Evolutionary conservation across 1,140 invertebrate species (phyloP), one percentile per base, ranked within the genome.

Genomic region (Euwallacea similis): DNA sequence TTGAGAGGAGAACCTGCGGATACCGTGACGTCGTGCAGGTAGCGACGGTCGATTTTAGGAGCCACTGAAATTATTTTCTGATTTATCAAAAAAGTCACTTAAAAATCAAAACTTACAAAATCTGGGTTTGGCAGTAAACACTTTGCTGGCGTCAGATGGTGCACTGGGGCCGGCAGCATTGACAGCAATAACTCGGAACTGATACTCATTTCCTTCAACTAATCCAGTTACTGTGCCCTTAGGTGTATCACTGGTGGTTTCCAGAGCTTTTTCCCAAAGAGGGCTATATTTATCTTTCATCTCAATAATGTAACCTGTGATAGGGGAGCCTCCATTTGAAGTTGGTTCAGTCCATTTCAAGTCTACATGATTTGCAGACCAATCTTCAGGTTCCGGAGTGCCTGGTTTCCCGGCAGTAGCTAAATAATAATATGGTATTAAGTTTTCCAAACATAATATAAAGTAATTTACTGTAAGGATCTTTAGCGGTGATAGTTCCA

Each of bases 171-270:
- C 96, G 67, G 94, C 95, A 82, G 97, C 97, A 82, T 98, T 98
- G 33, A 97, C 86, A 43, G 97, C 97, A 76, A 94, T 93, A 3
- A 99, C 93, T n/a, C 97, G 89, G 89, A 99, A 99, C 82, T 99
- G 95, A 81, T 99, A 99, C 81, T 98, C 95, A 80, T 97, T 95
- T 55, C 97, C 97, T 86, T 98, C 96, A 74, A 96, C 93, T 4
- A 99, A 83, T 66, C 95, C 95, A 73, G 90, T 91, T 2, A 97
- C 88, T 53, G 88, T 87, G 46, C 88, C 93, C 74, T 88, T 87
- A 0, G 91, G 91, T 11, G 86, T 85, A 6, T 90, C 85, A 16
- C 85, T 86, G 69, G 90, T 89, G 0, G 91, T 93, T 83, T 96
- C 94, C 21, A 91, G 77, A 44, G 93, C 93, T 80, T 96, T 94